Evolutionary conservation across 2,113 vertebrate species (phyloP).

Genomic region (Cisticola juncidis): DNA sequence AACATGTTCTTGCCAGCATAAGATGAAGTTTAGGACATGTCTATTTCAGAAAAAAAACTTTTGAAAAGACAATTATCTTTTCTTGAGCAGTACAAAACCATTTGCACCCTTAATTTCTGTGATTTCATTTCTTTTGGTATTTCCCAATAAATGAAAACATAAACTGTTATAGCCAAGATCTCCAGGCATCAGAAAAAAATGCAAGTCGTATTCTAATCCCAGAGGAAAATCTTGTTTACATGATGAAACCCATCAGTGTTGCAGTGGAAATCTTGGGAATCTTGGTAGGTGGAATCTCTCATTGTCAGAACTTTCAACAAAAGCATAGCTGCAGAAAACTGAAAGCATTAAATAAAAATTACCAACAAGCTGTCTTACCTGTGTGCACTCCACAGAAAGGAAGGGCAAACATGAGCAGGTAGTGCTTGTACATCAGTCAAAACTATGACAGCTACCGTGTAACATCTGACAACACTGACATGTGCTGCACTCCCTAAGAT

Average conservation of each 20-base stretch:
- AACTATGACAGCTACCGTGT: constrained; percentile 84
- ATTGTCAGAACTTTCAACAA: constrained; percentile 73
- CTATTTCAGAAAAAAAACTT: background rate
- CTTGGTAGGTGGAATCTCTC: constrained; percentile 55
- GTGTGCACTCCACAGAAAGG: constrained; percentile 76
- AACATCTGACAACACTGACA: constrained; percentile 86
- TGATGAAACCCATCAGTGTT: constrained; percentile 44
- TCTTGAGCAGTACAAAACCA: background rate
- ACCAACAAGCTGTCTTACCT: constrained; percentile 84
- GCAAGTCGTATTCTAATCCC: constrained; percentile 38
- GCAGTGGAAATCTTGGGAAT: constrained; percentile 59
- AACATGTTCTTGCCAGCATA: background rate
- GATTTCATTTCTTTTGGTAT: background rate
- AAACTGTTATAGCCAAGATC: constrained; percentile 26
- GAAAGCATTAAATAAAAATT: constrained; percentile 78
- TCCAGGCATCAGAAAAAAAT: constrained; percentile 29
- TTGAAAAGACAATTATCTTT: background rate
- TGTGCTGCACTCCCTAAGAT: constrained; percentile 75
- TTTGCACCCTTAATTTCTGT: constrained; percentile 14
- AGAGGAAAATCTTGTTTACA: constrained; percentile 58
- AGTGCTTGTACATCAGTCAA: constrained; percentile 85
- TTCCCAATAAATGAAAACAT: constrained; percentile 19
- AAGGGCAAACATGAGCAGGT: constrained; percentile 81
- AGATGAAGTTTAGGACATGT: background rate
- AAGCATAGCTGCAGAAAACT: constrained; percentile 67